A percentile compares a stretch with the other conserved stretches of the same genome.
These are phyloP conservation scores for Chrysolina americana DNA, from an alignment of 2,888 invertebrate species.

Conservation along the genomic window DNA sequence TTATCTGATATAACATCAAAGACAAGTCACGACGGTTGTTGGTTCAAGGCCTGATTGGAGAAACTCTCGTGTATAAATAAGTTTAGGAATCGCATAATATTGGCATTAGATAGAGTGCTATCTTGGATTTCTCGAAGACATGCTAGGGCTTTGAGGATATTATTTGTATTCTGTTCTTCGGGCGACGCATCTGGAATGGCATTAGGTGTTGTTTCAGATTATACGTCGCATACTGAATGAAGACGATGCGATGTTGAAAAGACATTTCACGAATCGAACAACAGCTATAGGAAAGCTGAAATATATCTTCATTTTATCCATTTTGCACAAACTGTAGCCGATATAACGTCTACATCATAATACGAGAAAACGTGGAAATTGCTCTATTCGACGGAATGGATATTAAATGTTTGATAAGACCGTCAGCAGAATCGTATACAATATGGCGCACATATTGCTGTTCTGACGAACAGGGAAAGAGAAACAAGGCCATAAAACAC, in stretches of 20 bases:
- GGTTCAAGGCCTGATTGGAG: background rate
- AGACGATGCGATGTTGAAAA: background rate
- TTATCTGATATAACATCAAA: background rate
- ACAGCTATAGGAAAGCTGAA: too few species aligned
- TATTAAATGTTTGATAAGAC: too few species aligned
- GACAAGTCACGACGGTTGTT: constrained; percentile 4
- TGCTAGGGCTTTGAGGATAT: background rate
- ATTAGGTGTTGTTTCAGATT: background rate
- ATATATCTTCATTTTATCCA: too few species aligned
- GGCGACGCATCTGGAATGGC: background rate
- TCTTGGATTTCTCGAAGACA: background rate
- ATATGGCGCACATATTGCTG: too few species aligned
- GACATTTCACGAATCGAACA: too few species aligned
- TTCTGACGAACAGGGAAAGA: too few species aligned
- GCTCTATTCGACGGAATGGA: too few species aligned
- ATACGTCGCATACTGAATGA: constrained; percentile 1
- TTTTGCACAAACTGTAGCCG: too few species aligned
- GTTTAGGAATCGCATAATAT: background rate
- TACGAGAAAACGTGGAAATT: too few species aligned
- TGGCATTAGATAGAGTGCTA: constrained; percentile 1
- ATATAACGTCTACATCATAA: too few species aligned
- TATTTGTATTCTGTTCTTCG: constrained; percentile 2
- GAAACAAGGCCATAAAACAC: too few species aligned
- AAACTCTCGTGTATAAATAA: background rate
- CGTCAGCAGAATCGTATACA: too few species aligned